These are phyloP conservation scores for Oryzaephilus surinamensis DNA, from an alignment of 1,140 invertebrate genomes.

Conservation along the genomic window DNA sequence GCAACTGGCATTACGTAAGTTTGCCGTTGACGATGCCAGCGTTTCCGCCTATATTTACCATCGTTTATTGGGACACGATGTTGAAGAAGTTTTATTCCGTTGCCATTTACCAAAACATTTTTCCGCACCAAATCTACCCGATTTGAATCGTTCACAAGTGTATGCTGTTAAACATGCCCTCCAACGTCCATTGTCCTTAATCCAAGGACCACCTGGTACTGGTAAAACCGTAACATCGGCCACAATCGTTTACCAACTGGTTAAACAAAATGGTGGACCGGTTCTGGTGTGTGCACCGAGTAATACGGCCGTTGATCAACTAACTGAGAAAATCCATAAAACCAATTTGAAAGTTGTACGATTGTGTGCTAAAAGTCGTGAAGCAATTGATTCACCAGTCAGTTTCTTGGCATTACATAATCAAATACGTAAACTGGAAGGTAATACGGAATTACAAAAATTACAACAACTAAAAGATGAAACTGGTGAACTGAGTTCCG, in stretches of 20 bases:
- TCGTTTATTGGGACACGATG: slow-evolving; percentile 89
- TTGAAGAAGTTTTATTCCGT: slow-evolving; percentile 88
- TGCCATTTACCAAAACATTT: slow-evolving; percentile 91
- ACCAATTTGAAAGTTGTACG: slow-evolving; percentile 91
- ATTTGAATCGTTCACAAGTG: slow-evolving; percentile 94
- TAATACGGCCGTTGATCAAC: slow-evolving; percentile 98
- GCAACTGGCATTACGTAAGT: slow-evolving; percentile 88
- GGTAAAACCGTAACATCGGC: slow-evolving; percentile 99
- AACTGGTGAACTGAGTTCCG: slow-evolving; percentile 86
- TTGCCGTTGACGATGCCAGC: slow-evolving; percentile 91
- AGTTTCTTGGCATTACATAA: slow-evolving; percentile 96
- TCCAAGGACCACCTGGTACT: slow-evolving; percentile 91
- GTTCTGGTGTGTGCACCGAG: slow-evolving; percentile 97
- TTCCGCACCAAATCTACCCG: slow-evolving; percentile 92
- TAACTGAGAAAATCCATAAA: slow-evolving; percentile 97
- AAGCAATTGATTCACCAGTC: slow-evolving; percentile 96
- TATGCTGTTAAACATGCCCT: slow-evolving; percentile 99
- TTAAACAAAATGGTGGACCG: slow-evolving; percentile 86
- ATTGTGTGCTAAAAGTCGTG: slow-evolving; percentile 94
- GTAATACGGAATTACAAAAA: slow-evolving; percentile 84
- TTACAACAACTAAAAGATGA: slow-evolving; percentile 95
- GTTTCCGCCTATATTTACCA: slow-evolving; percentile 98
- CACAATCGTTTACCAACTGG: slow-evolving; percentile 97
- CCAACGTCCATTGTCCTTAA: slow-evolving; percentile 90
- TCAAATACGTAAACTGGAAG: slow-evolving; percentile 90